These are phyloP conservation scores for Capreolus pygargus DNA, from an alignment of 2,113 vertebrate species.

Conservation along the genomic window DNA sequence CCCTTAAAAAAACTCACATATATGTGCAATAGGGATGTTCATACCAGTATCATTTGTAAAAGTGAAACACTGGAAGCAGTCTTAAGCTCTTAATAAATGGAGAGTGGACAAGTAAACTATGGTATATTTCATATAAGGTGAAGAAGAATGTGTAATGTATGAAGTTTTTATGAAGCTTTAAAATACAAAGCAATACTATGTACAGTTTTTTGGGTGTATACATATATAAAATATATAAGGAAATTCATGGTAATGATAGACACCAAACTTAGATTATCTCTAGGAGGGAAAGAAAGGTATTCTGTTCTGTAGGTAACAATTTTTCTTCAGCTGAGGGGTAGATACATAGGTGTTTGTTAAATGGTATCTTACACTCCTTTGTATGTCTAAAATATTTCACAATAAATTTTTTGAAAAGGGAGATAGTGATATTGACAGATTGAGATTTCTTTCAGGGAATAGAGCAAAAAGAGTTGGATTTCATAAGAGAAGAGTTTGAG, in stretches of 20 bases:
- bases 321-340: neutral
- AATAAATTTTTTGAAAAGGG: neutral
- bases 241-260: neutral
- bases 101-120: slow-evolving; percentile 15
- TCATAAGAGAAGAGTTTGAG: slow-evolving; percentile 29
- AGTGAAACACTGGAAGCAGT: neutral
- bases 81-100: neutral
- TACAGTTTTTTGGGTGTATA: neutral
- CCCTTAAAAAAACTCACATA: neutral
- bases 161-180: neutral
- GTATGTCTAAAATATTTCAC: neutral
- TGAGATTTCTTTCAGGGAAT: neutral
- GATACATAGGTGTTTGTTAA: neutral
- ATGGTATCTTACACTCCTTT: neutral
- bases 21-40: neutral
- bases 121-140: neutral
- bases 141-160: slow-evolving; percentile 12
- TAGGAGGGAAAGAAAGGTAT: neutral
- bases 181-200: neutral
- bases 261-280: neutral
- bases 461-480: slow-evolving; percentile 7
- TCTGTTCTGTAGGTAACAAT: neutral
- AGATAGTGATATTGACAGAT: neutral
- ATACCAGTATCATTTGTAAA: neutral
- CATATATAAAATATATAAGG: neutral